A percentile compares a stretch with the other conserved stretches of the same genome.
Evolutionary conservation across 2,888 invertebrate species (phyloP).

Genomic region (Philereme transversata): DNA sequence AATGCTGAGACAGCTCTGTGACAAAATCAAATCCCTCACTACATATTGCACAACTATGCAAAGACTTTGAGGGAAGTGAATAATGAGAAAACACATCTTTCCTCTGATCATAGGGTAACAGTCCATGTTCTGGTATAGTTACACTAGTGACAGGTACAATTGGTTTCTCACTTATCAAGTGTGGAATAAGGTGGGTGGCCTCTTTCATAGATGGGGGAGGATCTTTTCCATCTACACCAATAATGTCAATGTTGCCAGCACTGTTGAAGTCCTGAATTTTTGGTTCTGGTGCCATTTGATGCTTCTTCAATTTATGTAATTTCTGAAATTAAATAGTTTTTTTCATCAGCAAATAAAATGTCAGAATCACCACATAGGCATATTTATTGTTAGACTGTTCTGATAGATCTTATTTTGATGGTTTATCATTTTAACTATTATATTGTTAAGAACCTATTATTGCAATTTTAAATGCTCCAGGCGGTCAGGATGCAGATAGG

Average conservation of each 20-base stretch:
- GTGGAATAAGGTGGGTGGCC: conserved; percentile 55
- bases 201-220: conserved; percentile 53
- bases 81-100: conserved; percentile 58
- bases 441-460: no score
- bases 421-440: no score
- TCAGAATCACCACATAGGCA: no score
- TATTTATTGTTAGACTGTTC: no score
- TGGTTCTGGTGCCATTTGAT: conserved; percentile 50
- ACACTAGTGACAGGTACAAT: conserved; percentile 42
- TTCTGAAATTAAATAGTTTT: conserved; percentile 58
- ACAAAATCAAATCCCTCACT: conserved; percentile 66
- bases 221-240: conserved; percentile 67
- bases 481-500: no score
- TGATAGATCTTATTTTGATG: no score
- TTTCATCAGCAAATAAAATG: no score
- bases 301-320: conserved; percentile 70
- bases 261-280: conserved; percentile 28
- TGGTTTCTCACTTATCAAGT: conserved; percentile 53
- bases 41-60: conserved; percentile 61
- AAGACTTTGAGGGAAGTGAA: conserved; percentile 33
- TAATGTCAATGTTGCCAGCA: conserved; percentile 63
- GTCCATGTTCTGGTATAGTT: conserved; percentile 44
- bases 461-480: no score
- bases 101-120: conserved; percentile 48
- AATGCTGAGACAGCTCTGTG: conserved; percentile 61